Percentiles rank a stretch among this genome's conserved stretches.
phyloP scores from a whole-genome alignment of 2,797 vertebrate genomes.

The Semaprochilodus insignis region DNA sequence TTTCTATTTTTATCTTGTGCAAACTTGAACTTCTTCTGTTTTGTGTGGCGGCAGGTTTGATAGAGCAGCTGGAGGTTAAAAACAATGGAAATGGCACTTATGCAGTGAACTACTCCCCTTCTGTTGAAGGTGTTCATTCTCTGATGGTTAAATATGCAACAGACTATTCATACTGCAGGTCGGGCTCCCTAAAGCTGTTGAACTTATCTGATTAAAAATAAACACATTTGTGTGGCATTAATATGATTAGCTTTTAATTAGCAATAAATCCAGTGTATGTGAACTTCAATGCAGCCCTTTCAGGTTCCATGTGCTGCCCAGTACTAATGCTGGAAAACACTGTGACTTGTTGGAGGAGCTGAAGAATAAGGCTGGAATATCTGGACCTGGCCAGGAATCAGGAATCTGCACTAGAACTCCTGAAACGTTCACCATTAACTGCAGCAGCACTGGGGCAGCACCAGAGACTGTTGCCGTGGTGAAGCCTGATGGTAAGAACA shows the following conservation, averaged over 20 bases:
- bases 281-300: constrained; percentile 7
- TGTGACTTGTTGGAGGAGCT: not conserved
- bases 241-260: not conserved
- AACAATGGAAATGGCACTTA: not conserved
- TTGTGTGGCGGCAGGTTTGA: not conserved
- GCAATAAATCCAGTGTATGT: not conserved
- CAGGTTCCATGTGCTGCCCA: constrained; percentile 12
- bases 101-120: not conserved
- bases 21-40: not conserved
- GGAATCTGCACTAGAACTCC: not conserved
- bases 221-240: not conserved
- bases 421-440: not conserved
- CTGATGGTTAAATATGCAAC: not conserved
- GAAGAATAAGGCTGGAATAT: not conserved
- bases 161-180: not conserved
- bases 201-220: not conserved
- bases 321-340: not conserved
- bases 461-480: constrained; percentile 31
- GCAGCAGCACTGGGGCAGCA: not conserved
- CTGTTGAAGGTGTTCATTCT: not conserved
- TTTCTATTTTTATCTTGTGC: not conserved
- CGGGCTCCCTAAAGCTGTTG: not conserved
- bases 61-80: not conserved
- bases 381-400: not conserved
- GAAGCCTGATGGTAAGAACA: constrained; percentile 31